These are phyloP conservation scores for Melanotaenia maccullochi DNA, from an alignment of 2,797 vertebrate genomes.

Conservation along the genomic window DNA sequence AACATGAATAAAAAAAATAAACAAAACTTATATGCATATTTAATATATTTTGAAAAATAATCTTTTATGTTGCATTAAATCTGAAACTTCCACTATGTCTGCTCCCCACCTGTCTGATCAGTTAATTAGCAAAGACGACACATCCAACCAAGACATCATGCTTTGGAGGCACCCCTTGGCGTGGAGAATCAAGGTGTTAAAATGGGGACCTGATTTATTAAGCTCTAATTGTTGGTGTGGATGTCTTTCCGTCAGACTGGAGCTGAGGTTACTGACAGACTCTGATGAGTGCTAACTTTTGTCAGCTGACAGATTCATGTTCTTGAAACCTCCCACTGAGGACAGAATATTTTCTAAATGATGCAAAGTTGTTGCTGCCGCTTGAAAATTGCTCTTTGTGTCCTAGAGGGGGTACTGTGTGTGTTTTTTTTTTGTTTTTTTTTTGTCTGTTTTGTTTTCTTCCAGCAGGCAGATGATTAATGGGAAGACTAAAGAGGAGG, in stretches of 20 bases:
- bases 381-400: slow-evolving; percentile 78
- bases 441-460: slow-evolving; percentile 70
- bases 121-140: slow-evolving; percentile 58
- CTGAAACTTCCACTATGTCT: not conserved
- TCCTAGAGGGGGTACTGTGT: slow-evolving; percentile 75
- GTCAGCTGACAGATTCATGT: slow-evolving; percentile 80
- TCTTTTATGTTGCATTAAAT: not conserved
- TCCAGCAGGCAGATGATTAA: slow-evolving; percentile 85
- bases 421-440: slow-evolving; percentile 56
- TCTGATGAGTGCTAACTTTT: slow-evolving; percentile 85
- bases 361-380: slow-evolving; percentile 84
- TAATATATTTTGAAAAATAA: not conserved
- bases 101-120: slow-evolving; percentile 9
- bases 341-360: slow-evolving; percentile 81
- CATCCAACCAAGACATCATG: slow-evolving; percentile 56
- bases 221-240: slow-evolving; percentile 86
- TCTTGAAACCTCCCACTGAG: slow-evolving; percentile 62
- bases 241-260: slow-evolving; percentile 78
- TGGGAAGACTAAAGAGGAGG: slow-evolving; percentile 41
- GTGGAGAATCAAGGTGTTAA: slow-evolving; percentile 76
- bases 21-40: not conserved
- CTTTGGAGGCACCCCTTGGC: slow-evolving; percentile 31
- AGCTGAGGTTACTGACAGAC: slow-evolving; percentile 83
- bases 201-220: slow-evolving; percentile 83
- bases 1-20: not conserved